These are phyloP conservation scores for Sciaenops ocellatus DNA, from an alignment of 2,797 vertebrate genomes.

Conservation along the genomic window DNA sequence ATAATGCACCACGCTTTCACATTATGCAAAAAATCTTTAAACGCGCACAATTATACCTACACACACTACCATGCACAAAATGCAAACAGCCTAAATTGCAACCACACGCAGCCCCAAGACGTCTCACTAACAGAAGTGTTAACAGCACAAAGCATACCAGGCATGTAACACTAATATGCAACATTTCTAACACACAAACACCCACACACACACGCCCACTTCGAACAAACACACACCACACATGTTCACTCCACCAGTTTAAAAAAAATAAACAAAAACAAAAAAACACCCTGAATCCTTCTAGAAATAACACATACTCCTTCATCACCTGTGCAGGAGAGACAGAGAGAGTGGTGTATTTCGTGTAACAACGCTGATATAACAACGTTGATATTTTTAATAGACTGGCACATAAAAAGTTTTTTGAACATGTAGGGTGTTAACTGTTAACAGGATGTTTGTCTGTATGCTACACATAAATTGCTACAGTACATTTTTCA, in stretches of 20 bases:
- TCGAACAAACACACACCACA: slow-evolving; percentile 77
- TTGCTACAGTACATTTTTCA: slow-evolving; percentile 13
- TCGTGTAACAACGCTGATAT: not conserved
- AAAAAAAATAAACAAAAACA: slow-evolving; percentile 49
- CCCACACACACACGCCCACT: slow-evolving; percentile 53
- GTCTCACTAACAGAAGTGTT: slow-evolving; percentile 69
- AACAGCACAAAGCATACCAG: slow-evolving; percentile 78
- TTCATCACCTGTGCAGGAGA: slow-evolving; percentile 76
- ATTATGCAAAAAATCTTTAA: slow-evolving; percentile 65
- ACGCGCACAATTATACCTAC: slow-evolving; percentile 54
- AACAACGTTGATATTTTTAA: not conserved
- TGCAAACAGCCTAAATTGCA: slow-evolving; percentile 76
- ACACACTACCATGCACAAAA: slow-evolving; percentile 80
- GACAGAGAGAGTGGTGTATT: not conserved
- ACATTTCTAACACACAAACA: slow-evolving; percentile 73
- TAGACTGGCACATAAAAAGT: slow-evolving; percentile 45
- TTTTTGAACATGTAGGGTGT: not conserved
- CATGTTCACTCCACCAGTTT: slow-evolving; percentile 73
- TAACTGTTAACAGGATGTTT: not conserved
- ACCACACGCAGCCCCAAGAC: slow-evolving; percentile 63
- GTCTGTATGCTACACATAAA: slow-evolving; percentile 33
- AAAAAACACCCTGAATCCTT: slow-evolving; percentile 51
- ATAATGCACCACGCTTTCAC: slow-evolving; percentile 69
- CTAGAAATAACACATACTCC: slow-evolving; percentile 63
- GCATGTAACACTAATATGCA: slow-evolving; percentile 78